phyloP scores from a whole-genome alignment of 2,113 vertebrate species.

The Hippopotamus amphibius region DNA sequence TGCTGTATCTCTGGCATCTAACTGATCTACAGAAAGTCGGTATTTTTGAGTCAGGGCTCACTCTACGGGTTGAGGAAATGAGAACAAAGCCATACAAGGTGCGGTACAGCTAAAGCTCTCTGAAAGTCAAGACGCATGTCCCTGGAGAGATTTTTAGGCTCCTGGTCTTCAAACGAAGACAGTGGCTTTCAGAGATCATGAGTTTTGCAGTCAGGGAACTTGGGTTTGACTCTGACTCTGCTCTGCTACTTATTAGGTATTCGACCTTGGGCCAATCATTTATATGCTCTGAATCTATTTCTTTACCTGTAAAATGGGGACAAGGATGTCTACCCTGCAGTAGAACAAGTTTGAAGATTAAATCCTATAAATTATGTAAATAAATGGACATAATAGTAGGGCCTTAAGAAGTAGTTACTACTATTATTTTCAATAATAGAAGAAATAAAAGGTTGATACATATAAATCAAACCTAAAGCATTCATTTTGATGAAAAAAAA shows the following conservation, averaged over 20 bases:
- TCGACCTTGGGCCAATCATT: neutral
- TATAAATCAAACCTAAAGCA: neutral
- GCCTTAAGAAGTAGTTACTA: neutral
- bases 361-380: conserved; percentile 24
- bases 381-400: neutral
- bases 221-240: neutral
- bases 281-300: neutral
- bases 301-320: neutral
- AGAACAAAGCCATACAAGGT: neutral
- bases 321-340: neutral
- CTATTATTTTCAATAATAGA: neutral
- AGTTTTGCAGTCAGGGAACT: neutral
- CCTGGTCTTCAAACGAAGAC: neutral
- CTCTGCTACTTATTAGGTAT: neutral
- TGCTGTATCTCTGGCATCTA: neutral
- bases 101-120: neutral
- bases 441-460: neutral
- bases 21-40: neutral
- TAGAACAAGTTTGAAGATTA: neutral
- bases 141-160: neutral
- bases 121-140: neutral
- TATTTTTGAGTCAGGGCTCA: neutral
- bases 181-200: neutral
- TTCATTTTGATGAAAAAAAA: neutral
- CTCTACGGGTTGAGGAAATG: neutral